A percentile compares a stretch with the other conserved stretches of the same genome.
phyloP scores from a whole-genome alignment of 2,797 vertebrate species.

The Rhinogobio ventralis region DNA sequence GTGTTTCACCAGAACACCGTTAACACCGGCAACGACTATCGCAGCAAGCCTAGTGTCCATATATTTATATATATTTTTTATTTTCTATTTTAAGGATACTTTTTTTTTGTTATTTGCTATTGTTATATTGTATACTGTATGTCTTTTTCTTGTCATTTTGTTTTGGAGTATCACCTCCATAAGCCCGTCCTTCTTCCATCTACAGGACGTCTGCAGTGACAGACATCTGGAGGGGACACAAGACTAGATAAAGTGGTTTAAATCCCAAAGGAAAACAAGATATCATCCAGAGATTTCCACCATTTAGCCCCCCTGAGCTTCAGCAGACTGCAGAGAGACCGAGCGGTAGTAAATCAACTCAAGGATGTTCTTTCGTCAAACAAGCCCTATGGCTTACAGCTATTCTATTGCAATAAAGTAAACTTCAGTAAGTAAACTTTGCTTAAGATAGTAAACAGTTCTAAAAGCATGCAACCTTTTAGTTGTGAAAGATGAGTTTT shows the following conservation, averaged over 20 bases:
- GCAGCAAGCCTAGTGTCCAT: no score
- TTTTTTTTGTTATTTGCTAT: not conserved
- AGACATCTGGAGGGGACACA: conserved; percentile 28
- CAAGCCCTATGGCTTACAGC: conserved; percentile 20
- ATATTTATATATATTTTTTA: no score
- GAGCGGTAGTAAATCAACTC: conserved; percentile 46
- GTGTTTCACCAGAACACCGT: no score
- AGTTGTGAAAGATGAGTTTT: conserved; percentile 12
- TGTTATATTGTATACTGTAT: not conserved
- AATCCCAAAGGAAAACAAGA: conserved; percentile 52
- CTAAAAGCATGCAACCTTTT: not conserved
- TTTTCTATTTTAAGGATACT: no score
- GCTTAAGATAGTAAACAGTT: conserved; percentile 37
- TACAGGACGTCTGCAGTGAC: conserved; percentile 7
- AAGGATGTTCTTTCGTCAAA: conserved; percentile 42
- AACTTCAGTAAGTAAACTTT: conserved; percentile 42
- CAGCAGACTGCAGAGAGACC: not conserved
- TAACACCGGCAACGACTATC: no score
- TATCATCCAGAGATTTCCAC: conserved; percentile 24
- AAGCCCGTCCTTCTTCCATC: conserved; percentile 10
- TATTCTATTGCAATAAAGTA: conserved; percentile 42
- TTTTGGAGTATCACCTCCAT: conserved; percentile 17
- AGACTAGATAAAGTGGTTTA: conserved; percentile 37
- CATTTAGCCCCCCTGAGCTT: conserved; percentile 13
- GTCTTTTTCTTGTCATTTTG: not conserved